phyloP scores from a whole-genome alignment of 1,140 invertebrate genomes.

The Drosophila miranda region DNA sequence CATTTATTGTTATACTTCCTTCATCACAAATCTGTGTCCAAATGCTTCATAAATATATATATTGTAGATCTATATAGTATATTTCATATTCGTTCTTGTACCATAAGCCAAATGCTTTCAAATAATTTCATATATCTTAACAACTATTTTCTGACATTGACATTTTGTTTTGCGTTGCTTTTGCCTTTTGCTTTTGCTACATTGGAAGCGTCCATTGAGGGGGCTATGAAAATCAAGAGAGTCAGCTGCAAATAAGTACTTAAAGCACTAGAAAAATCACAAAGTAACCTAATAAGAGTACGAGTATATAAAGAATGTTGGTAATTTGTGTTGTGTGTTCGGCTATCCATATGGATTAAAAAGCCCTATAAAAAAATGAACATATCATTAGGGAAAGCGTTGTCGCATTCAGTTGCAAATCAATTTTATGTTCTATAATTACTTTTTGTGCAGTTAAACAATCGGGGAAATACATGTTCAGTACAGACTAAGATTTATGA shows the following conservation, averaged over 20 bases:
- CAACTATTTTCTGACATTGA: conserved; percentile 43
- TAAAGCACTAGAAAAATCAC: conserved; percentile 76
- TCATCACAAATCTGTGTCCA: conserved; percentile 52
- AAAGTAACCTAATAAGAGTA: conserved; percentile 63
- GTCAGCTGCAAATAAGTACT: conserved; percentile 67
- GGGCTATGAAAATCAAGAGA: conserved; percentile 39
- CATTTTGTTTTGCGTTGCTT: conserved; percentile 24
- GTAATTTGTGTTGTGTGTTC: conserved; percentile 26
- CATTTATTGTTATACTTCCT: conserved; percentile 67
- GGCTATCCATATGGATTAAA: conserved; percentile 1
- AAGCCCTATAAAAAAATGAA: conserved; percentile 27
- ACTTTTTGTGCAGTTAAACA: conserved; percentile 38
- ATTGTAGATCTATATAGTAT: conserved; percentile 19
- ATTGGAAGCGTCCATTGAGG: conserved; percentile 57
- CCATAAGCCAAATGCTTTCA: conserved; percentile 43
- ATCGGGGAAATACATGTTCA: not conserved
- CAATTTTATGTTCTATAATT: conserved; percentile 23
- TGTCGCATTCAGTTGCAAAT: conserved; percentile 25
- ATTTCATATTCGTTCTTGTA: conserved; percentile 60
- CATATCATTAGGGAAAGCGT: conserved; percentile 22
- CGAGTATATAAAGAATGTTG: conserved; percentile 53
- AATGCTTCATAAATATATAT: conserved; percentile 61
- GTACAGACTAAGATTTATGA: conserved; percentile 29
- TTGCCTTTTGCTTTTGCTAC: conserved; percentile 32
- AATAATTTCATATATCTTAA: conserved; percentile 26